Evolutionary conservation across 2,888 invertebrate genomes (phyloP).

Genomic region (Cybosia mesomella): DNA sequence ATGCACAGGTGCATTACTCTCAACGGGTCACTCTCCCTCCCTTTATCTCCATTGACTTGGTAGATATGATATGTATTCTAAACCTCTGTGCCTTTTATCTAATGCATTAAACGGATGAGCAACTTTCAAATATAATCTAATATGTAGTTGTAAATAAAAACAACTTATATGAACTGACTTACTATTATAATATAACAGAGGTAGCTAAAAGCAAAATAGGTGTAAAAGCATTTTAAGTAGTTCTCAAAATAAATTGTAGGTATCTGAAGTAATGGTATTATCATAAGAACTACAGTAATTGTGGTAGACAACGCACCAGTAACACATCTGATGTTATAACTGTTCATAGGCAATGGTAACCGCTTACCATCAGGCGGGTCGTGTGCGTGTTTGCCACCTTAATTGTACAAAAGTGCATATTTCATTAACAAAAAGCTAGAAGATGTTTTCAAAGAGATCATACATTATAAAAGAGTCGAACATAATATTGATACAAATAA

Average conservation of each 20-base stretch:
- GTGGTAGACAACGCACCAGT: not conserved
- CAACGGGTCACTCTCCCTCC: not conserved
- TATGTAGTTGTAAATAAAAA: not conserved
- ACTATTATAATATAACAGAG: not conserved
- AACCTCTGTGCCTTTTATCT: not conserved
- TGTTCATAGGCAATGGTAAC: constrained; percentile 1
- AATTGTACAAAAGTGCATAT: not conserved
- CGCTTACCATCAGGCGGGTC: not conserved
- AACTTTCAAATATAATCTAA: not conserved
- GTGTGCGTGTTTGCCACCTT: constrained; percentile 1
- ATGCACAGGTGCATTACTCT: constrained; percentile 7
- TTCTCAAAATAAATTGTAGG: not conserved
- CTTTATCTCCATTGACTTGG: not conserved
- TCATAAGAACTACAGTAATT: not conserved
- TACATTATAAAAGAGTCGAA: not conserved
- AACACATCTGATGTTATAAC: not conserved
- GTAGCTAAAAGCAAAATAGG: not conserved
- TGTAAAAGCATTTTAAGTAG: not conserved
- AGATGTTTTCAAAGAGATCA: not conserved
- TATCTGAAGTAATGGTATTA: not conserved
- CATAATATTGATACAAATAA: constrained; percentile 1
- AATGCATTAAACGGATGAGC: not conserved
- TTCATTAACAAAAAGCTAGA: not conserved
- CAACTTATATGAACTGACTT: not conserved
- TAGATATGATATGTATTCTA: not conserved